Base-by-base conservation (phyloP, 2,888 invertebrate species). In the Prosapia bicincta region DNA sequence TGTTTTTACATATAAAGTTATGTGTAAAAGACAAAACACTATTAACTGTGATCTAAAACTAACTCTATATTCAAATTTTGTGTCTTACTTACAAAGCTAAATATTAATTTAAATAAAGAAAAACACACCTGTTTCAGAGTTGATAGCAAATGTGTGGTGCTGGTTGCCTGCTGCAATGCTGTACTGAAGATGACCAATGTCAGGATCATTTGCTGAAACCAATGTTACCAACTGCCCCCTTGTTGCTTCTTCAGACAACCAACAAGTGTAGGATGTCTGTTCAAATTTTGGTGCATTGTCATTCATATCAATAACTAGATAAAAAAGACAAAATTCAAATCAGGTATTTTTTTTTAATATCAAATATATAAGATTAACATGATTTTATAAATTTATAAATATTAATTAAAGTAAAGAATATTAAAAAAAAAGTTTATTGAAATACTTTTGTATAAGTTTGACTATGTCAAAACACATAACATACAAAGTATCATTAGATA, bases 211-310 rank as follows among this genome's bases (percentile, higher is more conserved):
- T 0, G 97, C 98, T 32, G 92, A 91, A 15, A 95, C 93, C 82
- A 95, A 91, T 28, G 94, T 94, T 66, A 98, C 93, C 83, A 95
- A 94, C 85, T 95, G 94, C 78, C 95, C 96, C 78, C 96, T 89
- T 82, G 90, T 89, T 65, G 95, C 96, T 84, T 93, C 92, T 81
- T 92, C 90, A 54, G 95, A 95, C 75, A 97, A 87, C 71, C 89
- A 88, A 83, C 93, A 93, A 73, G 90, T 89, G 84, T 96, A 93
- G 28, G 94, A 91, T 23, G 89, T 88, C 82, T 94, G 93, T 83
- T 95, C 94, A 86, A 96, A 92, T 83, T 90, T 90, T 26, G 97
- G 97, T 70, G 94, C 90, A 84, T 94, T 95, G 86, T 98, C 97
- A 86, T 97, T 97, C 86, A 95, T 91, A 86, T 97, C 97, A 79